Percentiles rank a stretch among this genome's conserved stretches.
Conservation (phyloP, 2,113 vertebrate genomes). For the Ptyas mucosa region DNA sequence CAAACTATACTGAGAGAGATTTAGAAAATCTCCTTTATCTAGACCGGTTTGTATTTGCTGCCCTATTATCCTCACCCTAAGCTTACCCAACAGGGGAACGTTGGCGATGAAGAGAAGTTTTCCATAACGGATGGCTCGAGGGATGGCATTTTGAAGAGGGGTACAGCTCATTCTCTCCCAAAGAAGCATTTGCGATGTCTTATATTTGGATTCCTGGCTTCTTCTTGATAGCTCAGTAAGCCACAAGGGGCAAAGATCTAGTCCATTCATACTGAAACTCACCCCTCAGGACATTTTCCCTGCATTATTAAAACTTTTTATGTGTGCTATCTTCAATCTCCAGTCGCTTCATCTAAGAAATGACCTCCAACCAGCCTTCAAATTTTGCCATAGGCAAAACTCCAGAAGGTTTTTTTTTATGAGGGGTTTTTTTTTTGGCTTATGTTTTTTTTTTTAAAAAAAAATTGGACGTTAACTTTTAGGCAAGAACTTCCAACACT, state of each 20-base stretch:
- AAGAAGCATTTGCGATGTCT: neutral
- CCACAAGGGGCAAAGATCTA: neutral
- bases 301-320: neutral
- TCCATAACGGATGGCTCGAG: neutral
- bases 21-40: neutral
- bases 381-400: constrained; percentile 6
- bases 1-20: neutral
- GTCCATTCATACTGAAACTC: neutral
- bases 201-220: neutral
- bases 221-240: neutral
- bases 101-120: neutral
- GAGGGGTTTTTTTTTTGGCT: neutral
- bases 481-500: neutral
- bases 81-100: neutral
- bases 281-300: neutral
- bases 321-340: neutral
- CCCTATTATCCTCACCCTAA: neutral
- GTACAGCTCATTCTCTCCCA: accelerated
- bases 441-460: neutral
- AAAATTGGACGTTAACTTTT: neutral
- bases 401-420: neutral
- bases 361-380: constrained; percentile 2
- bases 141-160: neutral
- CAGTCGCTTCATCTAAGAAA: neutral
- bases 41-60: neutral